A percentile compares a stretch with the other conserved stretches of the same genome.
phyloP scores from a whole-genome alignment of 2,888 invertebrate species.

The Apeira syringaria region DNA sequence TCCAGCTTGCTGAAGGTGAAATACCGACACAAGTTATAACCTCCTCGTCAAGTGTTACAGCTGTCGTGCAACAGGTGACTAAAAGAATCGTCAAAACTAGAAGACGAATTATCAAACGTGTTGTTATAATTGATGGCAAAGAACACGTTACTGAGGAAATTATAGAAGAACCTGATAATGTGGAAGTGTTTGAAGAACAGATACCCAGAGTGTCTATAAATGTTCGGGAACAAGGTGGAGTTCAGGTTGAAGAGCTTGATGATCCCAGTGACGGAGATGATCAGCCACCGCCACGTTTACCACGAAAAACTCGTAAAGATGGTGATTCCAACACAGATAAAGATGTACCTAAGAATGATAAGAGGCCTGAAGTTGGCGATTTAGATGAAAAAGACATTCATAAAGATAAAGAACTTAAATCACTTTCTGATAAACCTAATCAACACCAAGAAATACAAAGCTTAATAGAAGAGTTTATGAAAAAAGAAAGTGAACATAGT shows the following conservation, averaged over 20 bases:
- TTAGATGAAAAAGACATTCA: constrained; percentile 27
- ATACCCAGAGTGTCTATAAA: constrained; percentile 88
- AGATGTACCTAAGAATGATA: constrained; percentile 19
- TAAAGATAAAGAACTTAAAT: constrained; percentile 23
- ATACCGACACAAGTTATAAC: constrained; percentile 77
- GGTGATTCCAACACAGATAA: constrained; percentile 29
- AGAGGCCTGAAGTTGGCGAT: constrained; percentile 23
- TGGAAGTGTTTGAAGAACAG: constrained; percentile 88
- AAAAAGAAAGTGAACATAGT: constrained; percentile 15
- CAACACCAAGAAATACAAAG: constrained; percentile 41
- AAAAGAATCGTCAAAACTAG: constrained; percentile 90
- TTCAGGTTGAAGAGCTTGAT: constrained; percentile 60
- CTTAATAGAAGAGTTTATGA: constrained; percentile 42
- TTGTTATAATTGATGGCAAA: constrained; percentile 92
- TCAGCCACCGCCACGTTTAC: constrained; percentile 38
- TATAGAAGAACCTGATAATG: constrained; percentile 92
- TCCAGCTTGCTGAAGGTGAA: constrained; percentile 65
- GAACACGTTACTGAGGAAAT: constrained; percentile 93
- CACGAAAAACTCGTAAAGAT: constrained; percentile 34
- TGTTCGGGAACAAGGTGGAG: constrained; percentile 82
- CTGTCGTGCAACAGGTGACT: constrained; percentile 92
- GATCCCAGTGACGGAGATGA: constrained; percentile 47
- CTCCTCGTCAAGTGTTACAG: constrained; percentile 88
- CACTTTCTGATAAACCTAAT: constrained; percentile 26
- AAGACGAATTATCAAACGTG: constrained; percentile 88